Percentiles rank a stretch among this genome's conserved stretches.
phyloP scores from a whole-genome alignment of 2,797 vertebrate genomes.

The Fundulus diaphanus region DNA sequence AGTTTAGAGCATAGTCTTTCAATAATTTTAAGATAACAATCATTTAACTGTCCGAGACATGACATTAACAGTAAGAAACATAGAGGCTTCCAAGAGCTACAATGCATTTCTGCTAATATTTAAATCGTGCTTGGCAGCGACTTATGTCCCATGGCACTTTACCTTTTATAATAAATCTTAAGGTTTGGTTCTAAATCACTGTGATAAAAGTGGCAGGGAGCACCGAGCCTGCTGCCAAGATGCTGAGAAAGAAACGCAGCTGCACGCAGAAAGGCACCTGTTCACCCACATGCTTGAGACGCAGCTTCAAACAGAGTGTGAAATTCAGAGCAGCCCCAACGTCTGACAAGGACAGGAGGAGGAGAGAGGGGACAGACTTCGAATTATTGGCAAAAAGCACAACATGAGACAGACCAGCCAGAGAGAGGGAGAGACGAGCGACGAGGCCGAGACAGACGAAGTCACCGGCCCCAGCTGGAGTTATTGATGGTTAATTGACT shows the following conservation, averaged over 20 bases:
- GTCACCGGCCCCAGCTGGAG: slow-evolving; percentile 56
- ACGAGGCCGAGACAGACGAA: slow-evolving; percentile 18
- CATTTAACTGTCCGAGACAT: no score
- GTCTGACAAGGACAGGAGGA: slow-evolving; percentile 16
- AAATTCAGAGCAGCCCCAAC: slow-evolving; percentile 55
- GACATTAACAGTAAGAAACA: not conserved
- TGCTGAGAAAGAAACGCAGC: slow-evolving; percentile 44
- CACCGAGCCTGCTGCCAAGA: slow-evolving; percentile 35
- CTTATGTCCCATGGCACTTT: slow-evolving; percentile 10
- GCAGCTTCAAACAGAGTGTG: slow-evolving; percentile 71
- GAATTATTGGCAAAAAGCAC: slow-evolving; percentile 28
- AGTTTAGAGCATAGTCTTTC: no score
- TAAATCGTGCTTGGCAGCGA: slow-evolving; percentile 12
- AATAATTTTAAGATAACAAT: no score
- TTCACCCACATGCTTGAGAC: slow-evolving; percentile 53
- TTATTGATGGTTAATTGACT: slow-evolving; percentile 76
- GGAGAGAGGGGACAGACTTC: slow-evolving; percentile 5
- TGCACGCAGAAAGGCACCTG: slow-evolving; percentile 49
- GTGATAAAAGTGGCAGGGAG: slow-evolving; percentile 41
- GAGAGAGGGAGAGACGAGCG: slow-evolving; percentile 6
- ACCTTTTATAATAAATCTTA: slow-evolving; percentile 29
- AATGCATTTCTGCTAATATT: slow-evolving; percentile 4
- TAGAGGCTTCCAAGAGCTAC: slow-evolving; percentile 10
- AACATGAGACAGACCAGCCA: slow-evolving; percentile 10
- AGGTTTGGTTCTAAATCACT: slow-evolving; percentile 18